These are phyloP conservation scores for Notechis scutatus DNA, from an alignment of 2,113 vertebrate species.

Conservation along the genomic window DNA sequence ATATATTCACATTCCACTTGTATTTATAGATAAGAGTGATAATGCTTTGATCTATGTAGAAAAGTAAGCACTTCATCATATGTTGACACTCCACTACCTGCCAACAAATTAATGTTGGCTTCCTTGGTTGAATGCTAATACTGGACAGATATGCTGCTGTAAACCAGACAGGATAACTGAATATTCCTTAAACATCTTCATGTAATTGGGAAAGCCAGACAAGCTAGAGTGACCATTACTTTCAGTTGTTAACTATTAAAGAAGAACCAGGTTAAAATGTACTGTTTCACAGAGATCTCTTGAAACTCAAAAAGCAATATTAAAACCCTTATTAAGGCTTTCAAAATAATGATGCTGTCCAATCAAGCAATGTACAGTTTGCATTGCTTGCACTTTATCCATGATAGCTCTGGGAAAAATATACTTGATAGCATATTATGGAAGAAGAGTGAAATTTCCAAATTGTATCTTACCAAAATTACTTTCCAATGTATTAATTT, in stretches of 20 bases:
- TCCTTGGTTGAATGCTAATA: constrained; percentile 31
- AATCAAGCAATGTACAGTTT: not conserved
- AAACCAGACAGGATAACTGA: constrained; percentile 6
- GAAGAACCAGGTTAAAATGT: not conserved
- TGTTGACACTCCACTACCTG: not conserved
- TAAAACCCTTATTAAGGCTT: not conserved
- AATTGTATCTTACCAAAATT: not conserved
- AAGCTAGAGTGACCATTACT: not conserved
- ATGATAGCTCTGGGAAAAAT: not conserved
- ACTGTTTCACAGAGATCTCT: not conserved
- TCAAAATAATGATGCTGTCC: not conserved
- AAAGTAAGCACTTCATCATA: constrained; percentile 1
- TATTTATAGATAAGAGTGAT: constrained; percentile 37
- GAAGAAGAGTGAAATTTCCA: not conserved
- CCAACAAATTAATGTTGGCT: constrained; percentile 15
- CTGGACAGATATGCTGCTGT: constrained; percentile 10
- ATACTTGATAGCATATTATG: not conserved
- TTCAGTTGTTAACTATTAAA: constrained; percentile 17
- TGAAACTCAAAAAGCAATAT: not conserved
- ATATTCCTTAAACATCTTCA: not conserved
- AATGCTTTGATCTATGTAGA: constrained; percentile 21
- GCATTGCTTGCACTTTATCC: not conserved
- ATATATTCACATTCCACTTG: constrained; percentile 5
- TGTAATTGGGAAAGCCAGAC: constrained; percentile 4
- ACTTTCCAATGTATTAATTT: not conserved